phyloP scores from a whole-genome alignment of 1,140 invertebrate species.

The Ceratitis capitata region DNA sequence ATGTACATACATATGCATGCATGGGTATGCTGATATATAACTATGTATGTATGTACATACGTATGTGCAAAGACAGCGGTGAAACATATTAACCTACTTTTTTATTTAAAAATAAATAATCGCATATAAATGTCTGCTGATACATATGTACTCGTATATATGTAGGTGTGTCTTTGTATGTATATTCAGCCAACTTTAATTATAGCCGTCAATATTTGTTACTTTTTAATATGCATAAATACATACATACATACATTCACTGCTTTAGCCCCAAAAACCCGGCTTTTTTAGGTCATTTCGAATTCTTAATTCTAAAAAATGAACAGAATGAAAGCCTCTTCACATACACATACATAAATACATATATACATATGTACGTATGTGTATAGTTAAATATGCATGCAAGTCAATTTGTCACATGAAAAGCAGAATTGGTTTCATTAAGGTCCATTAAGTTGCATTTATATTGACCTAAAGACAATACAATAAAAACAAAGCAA shows the following conservation, averaged over 20 bases:
- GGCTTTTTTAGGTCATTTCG: not conserved
- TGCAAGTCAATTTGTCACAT: too few relatives aligned
- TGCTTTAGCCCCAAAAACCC: not conserved
- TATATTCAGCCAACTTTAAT: not conserved
- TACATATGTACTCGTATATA: not conserved
- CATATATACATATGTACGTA: not conserved
- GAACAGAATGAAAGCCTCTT: not conserved
- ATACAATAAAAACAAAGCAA: too few relatives aligned
- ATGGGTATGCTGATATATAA: too few relatives aligned
- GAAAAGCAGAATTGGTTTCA: too few relatives aligned
- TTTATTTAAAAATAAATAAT: conserved; percentile 21
- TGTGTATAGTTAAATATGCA: not conserved
- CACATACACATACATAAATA: not conserved
- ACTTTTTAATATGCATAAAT: not conserved
- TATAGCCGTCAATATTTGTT: not conserved
- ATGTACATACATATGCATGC: not conserved
- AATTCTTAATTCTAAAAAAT: too few relatives aligned
- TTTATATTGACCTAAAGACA: too few relatives aligned
- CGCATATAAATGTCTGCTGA: not conserved
- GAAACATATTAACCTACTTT: conserved; percentile 16
- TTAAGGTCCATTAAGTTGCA: too few relatives aligned
- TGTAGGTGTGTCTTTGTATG: not conserved
- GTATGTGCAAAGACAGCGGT: not conserved
- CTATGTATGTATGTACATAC: not conserved
- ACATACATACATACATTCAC: not conserved